Evolutionary conservation across 2,113 vertebrate species (phyloP).

Genomic region (Corythornis cristatus): DNA sequence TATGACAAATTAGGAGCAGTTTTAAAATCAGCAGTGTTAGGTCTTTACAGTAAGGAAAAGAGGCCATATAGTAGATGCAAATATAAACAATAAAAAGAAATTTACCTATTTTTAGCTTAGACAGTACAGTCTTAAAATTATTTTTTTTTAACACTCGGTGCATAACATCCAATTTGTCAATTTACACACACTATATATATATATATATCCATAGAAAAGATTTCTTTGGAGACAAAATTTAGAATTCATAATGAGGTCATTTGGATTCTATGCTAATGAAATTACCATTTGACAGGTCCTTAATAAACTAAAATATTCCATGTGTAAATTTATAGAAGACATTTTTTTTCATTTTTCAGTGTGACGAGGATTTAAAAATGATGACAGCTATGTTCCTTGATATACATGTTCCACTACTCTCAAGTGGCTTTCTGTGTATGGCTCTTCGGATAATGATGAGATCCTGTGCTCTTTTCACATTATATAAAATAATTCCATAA

Average conservation of each 20-base stretch:
- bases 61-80: background rate
- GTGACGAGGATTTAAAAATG: background rate
- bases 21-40: background rate
- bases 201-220: background rate
- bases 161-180: fast-evolving
- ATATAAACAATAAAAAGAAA: background rate
- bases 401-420: fast-evolving
- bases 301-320: background rate
- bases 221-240: background rate
- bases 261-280: background rate
- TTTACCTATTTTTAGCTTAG: background rate
- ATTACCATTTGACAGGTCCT: background rate
- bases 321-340: background rate
- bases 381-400: background rate
- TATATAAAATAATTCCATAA: background rate
- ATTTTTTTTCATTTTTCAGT: background rate
- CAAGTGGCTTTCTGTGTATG: background rate
- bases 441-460: fast-evolving
- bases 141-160: background rate
- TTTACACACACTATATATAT: background rate
- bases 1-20: background rate
- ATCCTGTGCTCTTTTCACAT: background rate
- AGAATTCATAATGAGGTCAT: background rate
- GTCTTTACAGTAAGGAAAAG: background rate
- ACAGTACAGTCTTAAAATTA: background rate